Evolutionary conservation across 2,113 vertebrate genomes (phyloP), one percentile per base, ranked within the genome.

Genomic region (Tenrec ecaudatus): DNA sequence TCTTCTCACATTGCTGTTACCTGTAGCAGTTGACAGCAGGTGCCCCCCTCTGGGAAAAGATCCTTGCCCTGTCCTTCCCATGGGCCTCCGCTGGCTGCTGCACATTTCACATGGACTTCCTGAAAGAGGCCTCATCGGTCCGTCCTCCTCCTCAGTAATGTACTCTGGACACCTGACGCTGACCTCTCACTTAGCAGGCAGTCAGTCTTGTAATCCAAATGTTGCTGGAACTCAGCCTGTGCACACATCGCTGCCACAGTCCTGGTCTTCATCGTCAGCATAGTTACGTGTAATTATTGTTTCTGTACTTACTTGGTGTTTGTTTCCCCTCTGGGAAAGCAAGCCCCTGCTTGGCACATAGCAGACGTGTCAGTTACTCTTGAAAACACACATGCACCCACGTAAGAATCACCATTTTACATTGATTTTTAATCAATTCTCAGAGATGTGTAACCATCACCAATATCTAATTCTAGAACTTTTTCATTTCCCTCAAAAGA

Each of bases 241-340:
- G 33, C 43, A 6, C 47, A 77, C 8, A 0, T 57, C 73, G 25
- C 25, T 3, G 15, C 53, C 33, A n/a, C 77, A 58, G 43, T 73
- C 33, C 47, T 14, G 6, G 22, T 36, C 53, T 71, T 9, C 27
- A 88, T 11, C 19, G 3, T 15, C 5, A 3, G 19, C 4, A 0
- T 29, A 4, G 5, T 25, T 36, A 25, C 10, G 1, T 10, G 8
- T 3, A 6, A 19, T 20, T 27, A 0, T n/a, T 29, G 17, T 36
- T 64, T 83, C 20, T 82, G 6, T 12, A 2, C 33, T 20, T 40
- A 6, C 27, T 29, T 1, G 29, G 73, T 25, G 0, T 40, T 23
- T 31, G 27, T n/a, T 88, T 64, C 23, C 25, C 22, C 43, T 25
- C 12, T 3, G 22, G 22, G 64, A 69, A 31, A 15, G 23, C 79